These are phyloP conservation scores for Ianthella basta DNA, from an alignment of 37 sponge, comb jelly and placozoan genomes.

Conservation along the genomic window DNA sequence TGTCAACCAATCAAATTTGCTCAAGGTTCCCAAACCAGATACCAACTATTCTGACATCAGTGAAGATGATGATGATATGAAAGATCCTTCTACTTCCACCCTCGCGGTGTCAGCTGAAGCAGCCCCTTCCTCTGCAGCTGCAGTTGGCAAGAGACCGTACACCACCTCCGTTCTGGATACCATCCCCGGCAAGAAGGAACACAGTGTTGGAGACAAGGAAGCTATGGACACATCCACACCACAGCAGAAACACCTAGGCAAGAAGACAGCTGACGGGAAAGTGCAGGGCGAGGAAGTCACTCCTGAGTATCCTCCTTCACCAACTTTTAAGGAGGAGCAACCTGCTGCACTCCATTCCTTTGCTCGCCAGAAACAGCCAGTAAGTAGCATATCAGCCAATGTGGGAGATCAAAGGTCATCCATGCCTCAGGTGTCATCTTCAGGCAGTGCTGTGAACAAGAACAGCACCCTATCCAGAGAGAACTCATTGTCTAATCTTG, in stretches of 20 bases:
- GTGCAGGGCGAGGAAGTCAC: background rate
- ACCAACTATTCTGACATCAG: slow-evolving; percentile 28
- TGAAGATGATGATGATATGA: slow-evolving; percentile 13
- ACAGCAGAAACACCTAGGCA: too few species aligned
- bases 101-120: background rate
- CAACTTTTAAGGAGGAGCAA: background rate
- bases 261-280: too few species aligned
- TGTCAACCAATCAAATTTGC: background rate
- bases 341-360: background rate
- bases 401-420: background rate
- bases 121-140: background rate
- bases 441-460: too few species aligned
- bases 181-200: background rate
- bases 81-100: background rate
- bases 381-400: background rate
- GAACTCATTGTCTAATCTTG: background rate
- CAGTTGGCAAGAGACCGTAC: background rate
- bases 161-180: background rate
- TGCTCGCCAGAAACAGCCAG: background rate
- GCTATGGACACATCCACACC: background rate
- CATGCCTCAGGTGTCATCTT: too few species aligned
- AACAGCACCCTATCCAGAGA: background rate
- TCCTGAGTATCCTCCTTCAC: background rate
- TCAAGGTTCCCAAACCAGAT: slow-evolving; percentile 17
- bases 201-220: too few species aligned